A percentile compares a stretch with the other conserved stretches of the same genome.
phyloP scores from a whole-genome alignment of 1,140 invertebrate genomes.

The Drosophila funebris region DNA sequence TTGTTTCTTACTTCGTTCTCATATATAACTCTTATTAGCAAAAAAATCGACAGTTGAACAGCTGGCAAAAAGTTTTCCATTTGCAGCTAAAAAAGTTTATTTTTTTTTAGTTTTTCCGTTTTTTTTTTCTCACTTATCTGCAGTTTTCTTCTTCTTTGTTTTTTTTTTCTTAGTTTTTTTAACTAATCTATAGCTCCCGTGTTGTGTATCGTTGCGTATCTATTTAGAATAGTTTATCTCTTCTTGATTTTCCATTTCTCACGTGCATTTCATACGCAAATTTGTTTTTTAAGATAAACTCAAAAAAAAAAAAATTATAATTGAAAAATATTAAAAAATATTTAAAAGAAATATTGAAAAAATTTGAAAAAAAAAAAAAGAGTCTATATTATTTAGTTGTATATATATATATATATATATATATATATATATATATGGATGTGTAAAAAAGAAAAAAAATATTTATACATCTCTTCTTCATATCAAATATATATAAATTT shows the following conservation, averaged over 20 bases:
- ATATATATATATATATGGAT: not conserved
- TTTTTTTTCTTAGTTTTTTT: conserved; percentile 38
- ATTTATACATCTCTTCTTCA: not conserved
- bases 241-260: conserved; percentile 28
- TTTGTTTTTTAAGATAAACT: conserved; percentile 43
- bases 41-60: conserved; percentile 82
- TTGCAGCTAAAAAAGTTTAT: conserved; percentile 13
- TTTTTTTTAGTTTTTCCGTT: conserved; percentile 25
- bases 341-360: not conserved
- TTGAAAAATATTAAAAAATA: conserved; percentile 6
- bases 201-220: conserved; percentile 2
- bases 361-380: not conserved
- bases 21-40: conserved; percentile 71
- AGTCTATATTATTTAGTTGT: not conserved
- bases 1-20: conserved; percentile 20
- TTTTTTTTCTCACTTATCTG: conserved; percentile 5
- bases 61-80: conserved; percentile 43
- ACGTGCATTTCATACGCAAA: conserved; percentile 66
- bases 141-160: conserved; percentile 29
- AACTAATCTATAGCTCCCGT: conserved; percentile 33
- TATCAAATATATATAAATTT: conserved; percentile 3
- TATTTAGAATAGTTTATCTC: conserved; percentile 26
- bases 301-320: conserved; percentile 32
- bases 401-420: not conserved
- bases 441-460: not conserved